Evolutionary conservation across 2,797 vertebrate species (phyloP).

Genomic region (Sphenodon punctatus): DNA sequence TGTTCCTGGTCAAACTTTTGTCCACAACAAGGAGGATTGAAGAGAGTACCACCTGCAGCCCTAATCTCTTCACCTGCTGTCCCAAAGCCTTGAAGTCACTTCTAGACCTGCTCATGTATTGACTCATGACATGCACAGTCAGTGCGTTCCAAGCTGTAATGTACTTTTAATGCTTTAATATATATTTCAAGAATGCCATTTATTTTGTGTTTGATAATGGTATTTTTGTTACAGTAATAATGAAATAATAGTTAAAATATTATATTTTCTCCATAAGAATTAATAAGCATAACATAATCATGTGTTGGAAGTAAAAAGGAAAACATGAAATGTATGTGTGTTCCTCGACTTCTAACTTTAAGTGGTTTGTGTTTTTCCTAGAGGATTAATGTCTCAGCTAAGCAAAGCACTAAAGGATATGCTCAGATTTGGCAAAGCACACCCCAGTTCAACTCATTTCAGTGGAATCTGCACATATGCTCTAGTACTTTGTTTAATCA

Average conservation of each 20-base stretch:
- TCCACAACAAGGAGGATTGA: too few relatives aligned
- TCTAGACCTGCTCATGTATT: too few relatives aligned
- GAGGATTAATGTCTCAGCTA: not conserved
- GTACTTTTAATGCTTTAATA: too few relatives aligned
- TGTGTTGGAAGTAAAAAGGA: not conserved
- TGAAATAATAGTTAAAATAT: not conserved
- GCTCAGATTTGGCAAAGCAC: not conserved
- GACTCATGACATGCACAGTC: too few relatives aligned
- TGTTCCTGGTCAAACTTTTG: too few relatives aligned
- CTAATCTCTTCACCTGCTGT: too few relatives aligned
- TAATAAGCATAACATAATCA: not conserved
- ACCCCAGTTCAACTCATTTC: too few relatives aligned
- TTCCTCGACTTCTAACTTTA: not conserved
- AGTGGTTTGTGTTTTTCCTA: not conserved
- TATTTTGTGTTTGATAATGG: not conserved
- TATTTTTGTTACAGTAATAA: not conserved
- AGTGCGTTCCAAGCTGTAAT: too few relatives aligned
- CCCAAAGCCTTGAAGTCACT: too few relatives aligned
- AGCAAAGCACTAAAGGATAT: not conserved
- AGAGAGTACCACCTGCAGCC: too few relatives aligned
- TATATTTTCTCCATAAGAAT: not conserved
- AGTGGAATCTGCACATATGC: too few relatives aligned
- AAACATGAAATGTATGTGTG: not conserved
- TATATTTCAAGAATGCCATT: slow-evolving; percentile 1
- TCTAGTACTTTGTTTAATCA: too few relatives aligned